Conservation (phyloP, 2,113 vertebrate species). For the Festucalex cinctus region DNA sequence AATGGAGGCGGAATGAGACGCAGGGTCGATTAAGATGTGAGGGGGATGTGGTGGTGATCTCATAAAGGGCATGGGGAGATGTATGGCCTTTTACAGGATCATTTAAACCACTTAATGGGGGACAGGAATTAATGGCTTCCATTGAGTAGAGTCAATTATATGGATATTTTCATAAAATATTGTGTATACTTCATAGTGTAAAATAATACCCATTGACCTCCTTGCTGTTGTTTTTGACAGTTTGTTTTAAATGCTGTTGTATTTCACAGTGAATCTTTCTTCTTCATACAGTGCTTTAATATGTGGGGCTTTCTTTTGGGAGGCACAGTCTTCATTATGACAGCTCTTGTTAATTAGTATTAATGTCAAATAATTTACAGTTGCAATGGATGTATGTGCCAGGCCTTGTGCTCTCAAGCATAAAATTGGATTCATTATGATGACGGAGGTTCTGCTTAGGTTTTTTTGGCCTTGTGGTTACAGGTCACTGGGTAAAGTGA, state of each 20-base stretch:
- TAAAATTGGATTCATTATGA: conserved; percentile 79
- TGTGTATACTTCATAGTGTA: conserved; percentile 65
- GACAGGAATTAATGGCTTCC: conserved; percentile 70
- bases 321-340: conserved; percentile 44
- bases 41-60: conserved; percentile 62
- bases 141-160: conserved; percentile 69
- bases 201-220: conserved; percentile 53
- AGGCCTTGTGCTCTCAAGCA: conserved; percentile 70
- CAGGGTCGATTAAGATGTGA: conserved; percentile 70
- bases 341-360: conserved; percentile 72
- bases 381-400: conserved; percentile 61
- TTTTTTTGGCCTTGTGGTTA: conserved; percentile 64
- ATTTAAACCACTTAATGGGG: conserved; percentile 74
- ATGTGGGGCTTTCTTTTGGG: conserved; percentile 35
- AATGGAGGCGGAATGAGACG: conserved; percentile 61
- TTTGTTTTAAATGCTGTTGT: conserved; percentile 54
- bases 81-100: conserved; percentile 73
- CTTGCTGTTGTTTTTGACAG: conserved; percentile 59
- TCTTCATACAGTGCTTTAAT: conserved; percentile 45
- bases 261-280: conserved; percentile 46
- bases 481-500: conserved; percentile 74
- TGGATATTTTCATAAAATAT: conserved; percentile 73
- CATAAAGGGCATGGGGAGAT: conserved; percentile 73
- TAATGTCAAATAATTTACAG: conserved; percentile 74
- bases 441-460: conserved; percentile 66